A percentile compares a stretch with the other conserved stretches of the same genome.
phyloP scores from a whole-genome alignment of 2,797 vertebrate genomes.

The Pristis pectinata region DNA sequence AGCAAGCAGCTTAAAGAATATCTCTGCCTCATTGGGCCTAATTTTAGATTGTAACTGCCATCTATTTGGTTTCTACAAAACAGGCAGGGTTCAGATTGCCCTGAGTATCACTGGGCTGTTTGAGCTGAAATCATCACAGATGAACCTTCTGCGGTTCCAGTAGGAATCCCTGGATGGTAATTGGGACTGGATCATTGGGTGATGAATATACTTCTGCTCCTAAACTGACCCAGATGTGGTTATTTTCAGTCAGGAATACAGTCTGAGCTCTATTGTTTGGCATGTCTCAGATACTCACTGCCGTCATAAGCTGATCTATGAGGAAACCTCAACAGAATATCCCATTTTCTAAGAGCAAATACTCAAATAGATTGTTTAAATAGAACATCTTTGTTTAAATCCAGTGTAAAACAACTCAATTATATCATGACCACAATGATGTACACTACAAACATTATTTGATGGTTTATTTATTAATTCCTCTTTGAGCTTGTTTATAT shows the following conservation, averaged over 20 bases:
- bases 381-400: neutral
- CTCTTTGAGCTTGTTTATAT: neutral
- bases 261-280: neutral
- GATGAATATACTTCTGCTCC: neutral
- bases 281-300: neutral
- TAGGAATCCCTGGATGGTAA: neutral
- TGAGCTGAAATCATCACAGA: neutral
- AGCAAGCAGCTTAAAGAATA: neutral
- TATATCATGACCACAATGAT: neutral
- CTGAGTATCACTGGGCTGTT: neutral
- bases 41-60: neutral
- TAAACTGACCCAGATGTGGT: neutral
- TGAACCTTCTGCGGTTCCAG: neutral
- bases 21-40: neutral
- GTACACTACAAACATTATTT: neutral
- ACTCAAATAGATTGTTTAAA: neutral
- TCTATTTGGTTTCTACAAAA: neutral
- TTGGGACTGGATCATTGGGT: neutral
- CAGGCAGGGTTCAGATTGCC: neutral
- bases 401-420: neutral
- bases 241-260: neutral
- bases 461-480: constrained; percentile 5
- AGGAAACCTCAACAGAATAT: neutral
- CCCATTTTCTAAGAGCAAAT: neutral
- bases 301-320: neutral